Conservation (phyloP, 2,888 invertebrate species). For the Zaprionus obscuricornis region DNA sequence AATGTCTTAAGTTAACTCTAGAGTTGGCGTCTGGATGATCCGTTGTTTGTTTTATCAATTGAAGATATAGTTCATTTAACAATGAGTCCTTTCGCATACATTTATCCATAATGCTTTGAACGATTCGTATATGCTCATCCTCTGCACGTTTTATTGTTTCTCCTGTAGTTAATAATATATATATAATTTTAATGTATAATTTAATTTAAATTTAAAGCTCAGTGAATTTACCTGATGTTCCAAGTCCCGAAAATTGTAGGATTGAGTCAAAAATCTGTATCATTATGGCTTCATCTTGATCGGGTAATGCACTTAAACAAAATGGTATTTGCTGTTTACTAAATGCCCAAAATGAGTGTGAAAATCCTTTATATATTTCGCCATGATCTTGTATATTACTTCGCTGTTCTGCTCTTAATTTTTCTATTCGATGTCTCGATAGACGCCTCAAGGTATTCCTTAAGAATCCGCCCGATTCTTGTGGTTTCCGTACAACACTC, state of each 20-base stretch:
- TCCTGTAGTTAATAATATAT: constrained; percentile 76
- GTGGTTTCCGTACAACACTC: constrained; percentile 91
- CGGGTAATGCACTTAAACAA: constrained; percentile 92
- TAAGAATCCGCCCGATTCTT: constrained; percentile 93
- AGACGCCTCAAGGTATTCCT: constrained; percentile 94
- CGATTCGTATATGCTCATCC: constrained; percentile 94
- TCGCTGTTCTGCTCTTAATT: constrained; percentile 88
- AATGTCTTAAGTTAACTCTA: constrained; percentile 93
- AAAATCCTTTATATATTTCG: constrained; percentile 94
- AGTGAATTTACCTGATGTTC: constrained; percentile 85
- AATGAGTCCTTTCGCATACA: constrained; percentile 95
- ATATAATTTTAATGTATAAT: background rate
- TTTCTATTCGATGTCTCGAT: constrained; percentile 93
- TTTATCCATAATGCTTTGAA: constrained; percentile 94
- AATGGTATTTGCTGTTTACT: constrained; percentile 91
- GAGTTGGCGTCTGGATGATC: constrained; percentile 95
- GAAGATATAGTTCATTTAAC: constrained; percentile 94
- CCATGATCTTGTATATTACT: constrained; percentile 87
- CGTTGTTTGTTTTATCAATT: constrained; percentile 96
- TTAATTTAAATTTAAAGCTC: background rate
- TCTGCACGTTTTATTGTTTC: constrained; percentile 89
- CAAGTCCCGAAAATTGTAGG: constrained; percentile 94
- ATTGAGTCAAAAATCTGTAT: constrained; percentile 95
- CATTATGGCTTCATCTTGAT: constrained; percentile 93
- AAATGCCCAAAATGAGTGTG: constrained; percentile 95